A percentile compares a stretch with the other conserved stretches of the same genome.
These are phyloP conservation scores for Hydropsyche betteni DNA, from an alignment of 2,888 invertebrate species.

Conservation along the genomic window DNA sequence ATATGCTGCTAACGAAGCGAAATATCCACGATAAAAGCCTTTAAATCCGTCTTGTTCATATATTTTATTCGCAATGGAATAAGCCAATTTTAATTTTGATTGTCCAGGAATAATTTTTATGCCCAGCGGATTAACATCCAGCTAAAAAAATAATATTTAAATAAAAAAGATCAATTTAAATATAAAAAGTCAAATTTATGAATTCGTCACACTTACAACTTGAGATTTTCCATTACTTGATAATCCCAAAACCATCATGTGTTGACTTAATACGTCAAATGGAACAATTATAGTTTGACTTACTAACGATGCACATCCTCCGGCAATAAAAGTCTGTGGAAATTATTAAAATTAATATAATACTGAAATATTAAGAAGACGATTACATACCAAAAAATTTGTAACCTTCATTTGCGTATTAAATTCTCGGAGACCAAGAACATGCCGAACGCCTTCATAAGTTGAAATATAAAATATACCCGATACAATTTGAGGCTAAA, in stretches of 20 bases:
- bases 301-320: conserved; percentile 90
- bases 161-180: background rate
- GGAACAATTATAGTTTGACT: conserved; percentile 97
- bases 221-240: conserved; percentile 11
- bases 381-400: conserved; percentile 10
- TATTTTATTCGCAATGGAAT: conserved; percentile 80
- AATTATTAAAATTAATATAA: background rate
- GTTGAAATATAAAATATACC: conserved; percentile 93
- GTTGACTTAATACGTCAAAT: conserved; percentile 95
- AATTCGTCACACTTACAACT: background rate
- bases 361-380: background rate
- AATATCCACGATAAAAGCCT: conserved; percentile 94
- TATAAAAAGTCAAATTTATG: too few relatives aligned
- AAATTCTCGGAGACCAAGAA: conserved; percentile 74
- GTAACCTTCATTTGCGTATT: conserved; percentile 68
- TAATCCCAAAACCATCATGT: conserved; percentile 92
- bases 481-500: conserved; percentile 77
- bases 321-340: conserved; percentile 81
- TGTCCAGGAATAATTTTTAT: conserved; percentile 70
- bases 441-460: conserved; percentile 89
- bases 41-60: conserved; percentile 81
- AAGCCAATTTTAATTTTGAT: conserved; percentile 74
- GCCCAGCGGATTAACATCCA: conserved; percentile 78
- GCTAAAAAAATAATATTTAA: conserved; percentile 56
- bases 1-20: conserved; percentile 90